Evolutionary conservation across 2,888 invertebrate genomes (phyloP).

Genomic region (Ariolimax columbianus): DNA sequence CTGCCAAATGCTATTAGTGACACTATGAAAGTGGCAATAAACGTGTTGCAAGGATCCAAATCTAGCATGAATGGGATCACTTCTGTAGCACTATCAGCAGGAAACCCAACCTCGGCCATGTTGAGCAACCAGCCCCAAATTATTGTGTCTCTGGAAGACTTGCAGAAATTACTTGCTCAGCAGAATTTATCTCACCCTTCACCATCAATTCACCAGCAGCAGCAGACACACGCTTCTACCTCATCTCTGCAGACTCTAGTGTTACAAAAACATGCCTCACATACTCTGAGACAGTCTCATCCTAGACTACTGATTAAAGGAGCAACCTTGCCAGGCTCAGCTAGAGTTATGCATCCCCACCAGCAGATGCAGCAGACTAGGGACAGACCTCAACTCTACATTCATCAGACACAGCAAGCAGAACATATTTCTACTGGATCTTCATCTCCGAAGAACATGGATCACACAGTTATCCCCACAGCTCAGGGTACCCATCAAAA

Average conservation of each 20-base stretch:
- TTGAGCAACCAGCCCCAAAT: slow-evolving; percentile 38
- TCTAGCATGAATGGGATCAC: slow-evolving; percentile 3
- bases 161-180: slow-evolving; percentile 41
- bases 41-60: background rate
- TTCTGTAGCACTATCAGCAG: slow-evolving; percentile 9
- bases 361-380: slow-evolving; percentile 40
- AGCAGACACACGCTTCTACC: background rate
- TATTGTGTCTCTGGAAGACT: slow-evolving; percentile 41
- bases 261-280: slow-evolving; percentile 35
- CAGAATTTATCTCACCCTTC: slow-evolving; percentile 34
- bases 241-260: slow-evolving; percentile 30
- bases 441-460: background rate
- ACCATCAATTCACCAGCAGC: slow-evolving; percentile 13
- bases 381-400: slow-evolving; percentile 20
- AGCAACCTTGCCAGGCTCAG: background rate
- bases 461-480: slow-evolving; percentile 18
- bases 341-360: slow-evolving; percentile 10
- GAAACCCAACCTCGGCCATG: background rate
- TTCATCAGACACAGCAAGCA: slow-evolving; percentile 2
- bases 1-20: background rate
- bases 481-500: slow-evolving; percentile 23
- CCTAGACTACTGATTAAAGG: slow-evolving; percentile 33
- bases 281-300: slow-evolving; percentile 13
- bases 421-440: slow-evolving; percentile 6
- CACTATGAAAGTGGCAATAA: background rate